Conservation (phyloP, 2,113 vertebrate genomes). For the Vanacampus margaritifer region DNA sequence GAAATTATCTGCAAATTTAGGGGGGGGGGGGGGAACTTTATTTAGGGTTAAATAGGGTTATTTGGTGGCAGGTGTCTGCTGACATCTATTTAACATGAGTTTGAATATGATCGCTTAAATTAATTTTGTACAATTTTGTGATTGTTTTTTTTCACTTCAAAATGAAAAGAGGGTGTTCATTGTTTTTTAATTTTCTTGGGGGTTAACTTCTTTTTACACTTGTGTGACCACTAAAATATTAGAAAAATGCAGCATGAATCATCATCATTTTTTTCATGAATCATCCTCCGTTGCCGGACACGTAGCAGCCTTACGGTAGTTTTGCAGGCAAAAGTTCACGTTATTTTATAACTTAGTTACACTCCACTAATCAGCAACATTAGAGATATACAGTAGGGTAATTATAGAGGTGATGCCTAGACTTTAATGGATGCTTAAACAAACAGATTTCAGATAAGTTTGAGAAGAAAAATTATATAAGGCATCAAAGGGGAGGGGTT, state of each 20-base stretch:
- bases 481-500: conserved; percentile 57
- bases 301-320: conserved; percentile 19
- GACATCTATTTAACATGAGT: too few relatives aligned
- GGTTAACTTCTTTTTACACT: background rate
- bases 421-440: conserved; percentile 67
- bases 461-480: conserved; percentile 66
- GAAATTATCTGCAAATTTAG: too few relatives aligned
- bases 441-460: conserved; percentile 68
- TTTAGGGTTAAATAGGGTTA: too few relatives aligned
- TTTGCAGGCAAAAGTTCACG: conserved; percentile 38
- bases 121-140: too few relatives aligned
- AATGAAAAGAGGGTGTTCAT: background rate
- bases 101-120: too few relatives aligned
- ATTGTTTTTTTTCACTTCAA: background rate
- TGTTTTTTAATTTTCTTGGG: background rate
- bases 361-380: conserved; percentile 66
- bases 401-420: conserved; percentile 55
- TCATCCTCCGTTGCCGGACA: conserved; percentile 22
- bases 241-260: background rate
- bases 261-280: conserved; percentile 18
- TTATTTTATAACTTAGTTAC: conserved; percentile 46
- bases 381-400: conserved; percentile 62
- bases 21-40: too few relatives aligned
- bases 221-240: background rate
- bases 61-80: too few relatives aligned